Base-by-base conservation (phyloP, 1,140 invertebrate genomes). In the Neocloeon triangulifer region DNA sequence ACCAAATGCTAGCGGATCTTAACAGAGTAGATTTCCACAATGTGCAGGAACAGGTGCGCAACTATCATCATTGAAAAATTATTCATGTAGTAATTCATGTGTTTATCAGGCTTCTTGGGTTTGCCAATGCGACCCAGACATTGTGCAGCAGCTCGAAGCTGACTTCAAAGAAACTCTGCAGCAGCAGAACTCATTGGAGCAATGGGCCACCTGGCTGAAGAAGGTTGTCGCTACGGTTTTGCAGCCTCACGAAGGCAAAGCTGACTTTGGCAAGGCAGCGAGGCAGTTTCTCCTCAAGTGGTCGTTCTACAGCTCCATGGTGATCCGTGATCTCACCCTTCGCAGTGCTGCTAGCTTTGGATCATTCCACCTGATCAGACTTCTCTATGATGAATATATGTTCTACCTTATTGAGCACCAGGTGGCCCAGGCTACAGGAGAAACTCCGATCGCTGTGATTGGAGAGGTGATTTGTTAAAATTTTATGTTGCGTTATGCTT, bases 311-410 rank as follows among this genome's bases (percentile, higher is more conserved):
- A 92, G 85, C 59, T 94, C 88, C 17, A 85, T 94, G 73, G 80
- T 96, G 10, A 92, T 96, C 43, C 60, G 89, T 19, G 89, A 96
- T 59, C 61, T 96, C 32, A 96, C 89, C 22, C 57, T 95, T 30
- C 64, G 92, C 45, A 94, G 86, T 39, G 92, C 94, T 15, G 84
- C 88, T 8, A 94, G 86, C 52, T 98, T 99, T 60, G 95, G 94
- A 21, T 95, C 88, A 34, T 99, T 99, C 59, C 95, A 99, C 61
- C 64, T 99, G 27, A 92, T 99, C 45, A 73, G 92, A 26, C 61
- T 98, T 39, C 62, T 98, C 14, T 97, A 92, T 53, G 92, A 98
- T 53, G 95, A 99, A 53, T 99, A 97, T 51, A 94, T 99, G 78
- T 94, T 94, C 61, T 97, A 94, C 55, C 62, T 97, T 39, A 84